Conservation (phyloP, 1,140 invertebrate species). For the Paramacrobiotus metropolitanus region DNA sequence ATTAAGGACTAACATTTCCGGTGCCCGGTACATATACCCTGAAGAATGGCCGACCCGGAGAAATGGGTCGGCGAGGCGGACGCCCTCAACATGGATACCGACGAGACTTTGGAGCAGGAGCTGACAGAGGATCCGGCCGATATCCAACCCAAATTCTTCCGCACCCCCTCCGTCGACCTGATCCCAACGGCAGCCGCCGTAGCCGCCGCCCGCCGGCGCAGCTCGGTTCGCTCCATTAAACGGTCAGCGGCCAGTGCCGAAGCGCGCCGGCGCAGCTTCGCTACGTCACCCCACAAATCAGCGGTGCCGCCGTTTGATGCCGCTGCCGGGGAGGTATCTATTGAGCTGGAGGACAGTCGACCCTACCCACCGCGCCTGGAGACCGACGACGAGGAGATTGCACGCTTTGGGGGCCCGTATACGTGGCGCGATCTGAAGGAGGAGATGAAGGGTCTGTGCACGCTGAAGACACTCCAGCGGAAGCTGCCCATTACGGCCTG, state of each 20-base stretch:
- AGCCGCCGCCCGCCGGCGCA: neutral
- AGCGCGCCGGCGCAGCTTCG: neutral
- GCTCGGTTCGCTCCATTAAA: neutral
- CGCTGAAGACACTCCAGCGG: neutral
- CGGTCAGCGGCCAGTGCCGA: too few species aligned
- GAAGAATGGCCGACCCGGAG: neutral
- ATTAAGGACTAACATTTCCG: too few species aligned
- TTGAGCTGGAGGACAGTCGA: too few species aligned
- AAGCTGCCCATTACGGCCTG: conserved; percentile 37
- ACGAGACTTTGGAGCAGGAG: too few species aligned
- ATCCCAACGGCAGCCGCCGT: neutral
- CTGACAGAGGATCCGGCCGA: neutral
- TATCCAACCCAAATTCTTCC: neutral
- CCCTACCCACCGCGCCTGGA: neutral
- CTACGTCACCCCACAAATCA: neutral
- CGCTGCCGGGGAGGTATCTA: neutral
- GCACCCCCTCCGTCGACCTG: neutral
- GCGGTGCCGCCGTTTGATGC: neutral
- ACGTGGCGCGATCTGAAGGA: neutral
- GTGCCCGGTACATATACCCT: too few species aligned
- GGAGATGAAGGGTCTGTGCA: neutral
- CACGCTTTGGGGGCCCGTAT: neutral
- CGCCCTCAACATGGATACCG: too few species aligned
- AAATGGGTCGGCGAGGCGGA: too few species aligned
- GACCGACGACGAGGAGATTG: neutral